Base-by-base conservation (phyloP, 1,140 invertebrate genomes). In the Choristoneura fumiferana region DNA sequence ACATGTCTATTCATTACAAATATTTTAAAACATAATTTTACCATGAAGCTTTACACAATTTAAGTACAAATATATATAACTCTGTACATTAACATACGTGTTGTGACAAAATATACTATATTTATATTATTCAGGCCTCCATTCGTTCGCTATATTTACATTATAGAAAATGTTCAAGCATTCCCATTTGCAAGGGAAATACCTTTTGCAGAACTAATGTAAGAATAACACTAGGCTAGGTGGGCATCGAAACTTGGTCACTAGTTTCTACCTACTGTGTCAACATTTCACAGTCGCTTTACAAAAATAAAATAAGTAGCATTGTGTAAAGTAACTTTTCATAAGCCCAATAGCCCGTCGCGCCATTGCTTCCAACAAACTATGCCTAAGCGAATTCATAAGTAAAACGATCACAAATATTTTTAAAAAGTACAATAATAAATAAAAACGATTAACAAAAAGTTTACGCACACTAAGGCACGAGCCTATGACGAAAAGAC, bases 61-160 rank as follows among this genome's bases (percentile, higher is more conserved):
- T 67, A 67, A 78, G 73, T 81, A 81, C 76, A 81, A 82, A 78
- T 73, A 73, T 67, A 71, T 77, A 80, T 75, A 75, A 67, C 62
- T 77, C 69, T 80, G 72, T 78, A 78, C 76, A 75, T 64, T 74
- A 69, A 71, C 62, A 63, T 67, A 66, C 65, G 64, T 63, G 66
- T 81, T 79, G 81, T 84, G 81, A 84, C 81, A 75, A 75, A 74
- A 73, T 75, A 76, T 73, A 65, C 69, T 78, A 80, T 76, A 80
- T 74, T 74, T 78, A 75, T 75, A 76, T 68, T 70, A 63, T 78
- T 81, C 81, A 87, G 81, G 80, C 84, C 80, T 74, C 68, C 80
- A 64, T 78, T 80, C 76, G 65, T 77, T 80, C 71, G 63, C 69
- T 74, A 68, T 84, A 86, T 86, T 83, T 86, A 86, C 83, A 86